phyloP scores from a whole-genome alignment of 2,113 vertebrate species.

The Clarias macrocephalus region DNA sequence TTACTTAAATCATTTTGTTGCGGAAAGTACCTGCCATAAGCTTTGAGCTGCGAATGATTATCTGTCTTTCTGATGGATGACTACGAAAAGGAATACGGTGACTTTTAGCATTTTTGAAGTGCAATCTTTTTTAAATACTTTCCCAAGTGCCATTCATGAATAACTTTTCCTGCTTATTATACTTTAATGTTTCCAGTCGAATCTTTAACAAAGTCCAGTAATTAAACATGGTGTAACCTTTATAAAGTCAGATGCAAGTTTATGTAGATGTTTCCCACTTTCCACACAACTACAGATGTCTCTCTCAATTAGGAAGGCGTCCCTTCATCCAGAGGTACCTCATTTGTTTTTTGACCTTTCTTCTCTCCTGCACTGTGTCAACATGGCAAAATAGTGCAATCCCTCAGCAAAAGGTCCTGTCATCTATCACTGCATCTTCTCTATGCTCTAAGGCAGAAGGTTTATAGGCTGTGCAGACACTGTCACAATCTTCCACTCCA shows the following conservation, averaged over 20 bases:
- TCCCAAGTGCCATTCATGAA: constrained; percentile 2
- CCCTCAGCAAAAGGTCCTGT: constrained; percentile 23
- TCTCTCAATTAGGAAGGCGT: constrained; percentile 15
- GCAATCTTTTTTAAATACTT: neutral
- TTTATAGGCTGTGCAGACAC: neutral
- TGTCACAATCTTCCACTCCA: constrained; percentile 31
- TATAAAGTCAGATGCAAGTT: neutral
- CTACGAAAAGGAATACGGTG: neutral
- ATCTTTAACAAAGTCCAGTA: neutral
- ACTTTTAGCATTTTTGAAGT: constrained; percentile 1
- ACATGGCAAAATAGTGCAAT: constrained; percentile 21
- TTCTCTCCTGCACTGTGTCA: constrained; percentile 19
- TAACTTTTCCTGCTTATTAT: constrained; percentile 4
- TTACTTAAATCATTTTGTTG: constrained; percentile 20
- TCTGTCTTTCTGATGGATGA: constrained; percentile 33
- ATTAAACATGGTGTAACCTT: neutral
- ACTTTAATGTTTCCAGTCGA: neutral
- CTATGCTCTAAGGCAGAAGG: neutral
- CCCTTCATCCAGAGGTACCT: neutral
- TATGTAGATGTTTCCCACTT: neutral
- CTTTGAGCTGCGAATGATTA: constrained; percentile 22
- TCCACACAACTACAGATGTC: neutral
- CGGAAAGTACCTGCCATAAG: constrained; percentile 3
- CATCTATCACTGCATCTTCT: constrained; percentile 29
- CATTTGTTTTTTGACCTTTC: constrained; percentile 36